Evolutionary conservation across 2,113 vertebrate genomes (phyloP), one percentile per base, ranked within the genome.

Genomic region (Erpornis zantholeuca): DNA sequence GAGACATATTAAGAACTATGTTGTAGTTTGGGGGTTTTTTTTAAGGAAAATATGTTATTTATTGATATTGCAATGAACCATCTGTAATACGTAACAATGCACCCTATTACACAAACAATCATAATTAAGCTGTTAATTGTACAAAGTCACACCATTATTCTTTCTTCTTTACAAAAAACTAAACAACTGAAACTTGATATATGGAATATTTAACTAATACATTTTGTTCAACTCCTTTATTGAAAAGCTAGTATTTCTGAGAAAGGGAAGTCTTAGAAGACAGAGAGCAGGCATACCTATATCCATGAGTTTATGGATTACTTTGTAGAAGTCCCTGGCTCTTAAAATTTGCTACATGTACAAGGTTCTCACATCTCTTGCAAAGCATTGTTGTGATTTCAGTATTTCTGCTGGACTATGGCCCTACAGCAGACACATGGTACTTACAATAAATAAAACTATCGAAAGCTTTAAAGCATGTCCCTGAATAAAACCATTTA

Each of bases 1-100:
- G 22, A 90, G n/a, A 90, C 75, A 47, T 84, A 63, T 13, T 89
- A 78, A 84, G 15, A 33, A 68, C 21, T 76, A 53, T 38, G 85
- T 91, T 69, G 23, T 3, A 64, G 9, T 7, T 54, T 27, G n/a
- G n/a, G n/a, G n/a, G 4, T 1, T 5, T 23, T 35, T 52, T 68
- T 89, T 77, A 89, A 89, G 65, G 49, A 94, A 91, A 96, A 90
- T 31, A 85, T 5, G 57, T 79, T 96, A 94, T 97, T 95, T 96
- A 96, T 90, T 97, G 66, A 61, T 65, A 90, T 57, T 72, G n/a
- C 63, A 85, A 44, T 45, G 75, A 89, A 95, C 54, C 28, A 87
- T 60, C 84, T 82, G 45, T 53, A 60, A 53, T 64, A 87, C 53
- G 65, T 56, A 92, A 60, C 65, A 87, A 57, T 21, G 49, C 49